These are phyloP conservation scores for Dasyprocta punctata DNA, from an alignment of 2,113 vertebrate genomes.

Conservation along the genomic window DNA sequence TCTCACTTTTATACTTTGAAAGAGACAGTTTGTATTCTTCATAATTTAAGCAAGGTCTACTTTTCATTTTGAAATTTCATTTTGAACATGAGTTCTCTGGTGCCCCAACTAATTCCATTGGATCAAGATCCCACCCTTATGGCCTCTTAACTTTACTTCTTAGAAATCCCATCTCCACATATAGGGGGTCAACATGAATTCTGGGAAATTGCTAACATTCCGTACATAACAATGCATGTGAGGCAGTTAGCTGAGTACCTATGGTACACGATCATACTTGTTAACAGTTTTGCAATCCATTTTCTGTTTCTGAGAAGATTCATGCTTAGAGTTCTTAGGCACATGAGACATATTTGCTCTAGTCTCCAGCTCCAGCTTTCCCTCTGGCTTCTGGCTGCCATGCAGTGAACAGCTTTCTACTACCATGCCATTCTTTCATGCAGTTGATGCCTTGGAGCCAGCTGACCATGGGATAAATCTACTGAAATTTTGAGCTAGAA, in stretches of 20 bases:
- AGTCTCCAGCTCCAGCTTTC: background rate
- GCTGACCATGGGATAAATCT: too few relatives aligned
- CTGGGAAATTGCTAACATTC: background rate
- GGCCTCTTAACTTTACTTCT: background rate
- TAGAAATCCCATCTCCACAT: background rate
- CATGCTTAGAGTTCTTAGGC: background rate
- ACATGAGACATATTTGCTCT: background rate
- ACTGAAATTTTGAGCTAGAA: too few relatives aligned
- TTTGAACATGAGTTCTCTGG: background rate
- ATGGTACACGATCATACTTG: fast-evolving
- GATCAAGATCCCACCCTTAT: background rate
- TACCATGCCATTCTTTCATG: background rate
- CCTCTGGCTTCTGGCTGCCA: background rate
- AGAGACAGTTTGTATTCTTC: background rate
- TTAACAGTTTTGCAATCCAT: background rate
- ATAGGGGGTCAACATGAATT: background rate
- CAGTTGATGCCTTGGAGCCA: too few relatives aligned
- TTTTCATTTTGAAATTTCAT: background rate
- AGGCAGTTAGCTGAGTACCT: background rate
- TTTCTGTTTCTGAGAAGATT: background rate
- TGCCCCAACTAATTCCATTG: background rate
- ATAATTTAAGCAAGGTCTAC: background rate
- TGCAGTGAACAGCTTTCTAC: background rate
- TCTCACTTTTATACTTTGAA: background rate
- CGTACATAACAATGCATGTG: background rate